Percentiles rank a stretch among this genome's conserved stretches.
These are phyloP conservation scores for Acrossocheilus wenchowensis DNA, from an alignment of 2,797 vertebrate species.

Conservation along the genomic window DNA sequence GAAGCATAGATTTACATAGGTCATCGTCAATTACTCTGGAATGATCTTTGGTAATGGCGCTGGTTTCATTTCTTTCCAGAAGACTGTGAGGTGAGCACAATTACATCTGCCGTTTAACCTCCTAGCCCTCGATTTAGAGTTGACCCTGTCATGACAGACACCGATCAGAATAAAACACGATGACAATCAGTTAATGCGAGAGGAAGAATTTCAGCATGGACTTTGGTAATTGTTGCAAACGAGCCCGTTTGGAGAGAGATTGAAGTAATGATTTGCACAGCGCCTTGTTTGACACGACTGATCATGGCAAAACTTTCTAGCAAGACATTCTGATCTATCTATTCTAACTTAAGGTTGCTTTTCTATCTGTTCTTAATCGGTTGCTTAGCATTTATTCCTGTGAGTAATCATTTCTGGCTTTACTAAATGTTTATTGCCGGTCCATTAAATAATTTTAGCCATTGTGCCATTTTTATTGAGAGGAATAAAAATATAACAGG, in stretches of 20 bases:
- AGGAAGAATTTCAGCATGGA: neutral
- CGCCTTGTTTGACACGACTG: neutral
- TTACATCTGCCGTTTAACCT: constrained; percentile 35
- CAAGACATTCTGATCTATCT: neutral
- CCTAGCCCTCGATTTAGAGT: constrained; percentile 21
- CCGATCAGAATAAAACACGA: constrained; percentile 10
- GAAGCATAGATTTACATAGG: constrained; percentile 41
- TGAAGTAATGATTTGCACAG: neutral
- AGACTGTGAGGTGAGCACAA: constrained; percentile 25
- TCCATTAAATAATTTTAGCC: neutral
- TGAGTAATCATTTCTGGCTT: neutral
- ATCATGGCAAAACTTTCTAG: neutral
- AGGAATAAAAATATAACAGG: neutral
- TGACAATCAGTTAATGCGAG: constrained; percentile 4
- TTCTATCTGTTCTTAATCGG: too few species aligned
- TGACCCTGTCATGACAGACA: constrained; percentile 32
- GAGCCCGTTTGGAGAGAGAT: neutral
- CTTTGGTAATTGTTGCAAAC: constrained; percentile 4
- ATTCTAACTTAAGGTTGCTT: neutral
- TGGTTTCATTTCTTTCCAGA: constrained; percentile 27
- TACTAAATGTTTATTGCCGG: neutral
- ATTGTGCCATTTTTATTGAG: neutral
- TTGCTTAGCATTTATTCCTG: neutral
- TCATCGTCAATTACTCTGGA: constrained; percentile 55
- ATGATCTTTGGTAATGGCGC: constrained; percentile 46